Evolutionary conservation across 2,113 vertebrate species (phyloP), one percentile per base, ranked within the genome.

Genomic region (Channa argus): DNA sequence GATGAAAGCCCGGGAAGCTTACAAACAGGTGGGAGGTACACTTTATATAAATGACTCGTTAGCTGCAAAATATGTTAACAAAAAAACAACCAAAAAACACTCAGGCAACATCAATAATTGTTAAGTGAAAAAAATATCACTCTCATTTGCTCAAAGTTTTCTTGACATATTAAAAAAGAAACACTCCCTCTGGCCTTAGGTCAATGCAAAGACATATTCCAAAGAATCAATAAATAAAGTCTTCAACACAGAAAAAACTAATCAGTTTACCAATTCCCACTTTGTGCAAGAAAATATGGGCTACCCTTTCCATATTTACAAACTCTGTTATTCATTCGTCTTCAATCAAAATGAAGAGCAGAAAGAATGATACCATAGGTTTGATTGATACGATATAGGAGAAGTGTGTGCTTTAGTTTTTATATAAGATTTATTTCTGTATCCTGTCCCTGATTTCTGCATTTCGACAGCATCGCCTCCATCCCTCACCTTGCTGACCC

Each of bases 201-300:
- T 90, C 89, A 83, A 87, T 90, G 90, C 82, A 92, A 90, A 90
- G 71, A 91, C 85, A 71, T 87, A 70, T 88, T 85, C 84, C 88
- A 87, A 89, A 91, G 78, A 86, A 81, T 91, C 87, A 86, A 90
- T 92, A 93, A 93, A 93, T 93, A 91, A 90, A 81, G 71, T 85
- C 83, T 85, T 86, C 74, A 84, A 89, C 83, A 91, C 89, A 86
- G 83, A 89, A 88, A 84, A 72, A 89, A 85, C 24, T 24, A 24
- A 24, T 85, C 68, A 60, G 82, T 89, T 86, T 71, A 80, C 84
- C 60, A 15, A 72, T 81, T 77, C 83, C 68, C 86, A 88, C 86
- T 72, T 89, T 91, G 83, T 94, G 93, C 93, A 94, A 93, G 84
- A 94, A 92, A 92, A 91, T 88, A 89, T 88, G 84, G 86, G 88